Conservation (phyloP, 2,113 vertebrate genomes). For the Cyanoderma ruficeps region DNA sequence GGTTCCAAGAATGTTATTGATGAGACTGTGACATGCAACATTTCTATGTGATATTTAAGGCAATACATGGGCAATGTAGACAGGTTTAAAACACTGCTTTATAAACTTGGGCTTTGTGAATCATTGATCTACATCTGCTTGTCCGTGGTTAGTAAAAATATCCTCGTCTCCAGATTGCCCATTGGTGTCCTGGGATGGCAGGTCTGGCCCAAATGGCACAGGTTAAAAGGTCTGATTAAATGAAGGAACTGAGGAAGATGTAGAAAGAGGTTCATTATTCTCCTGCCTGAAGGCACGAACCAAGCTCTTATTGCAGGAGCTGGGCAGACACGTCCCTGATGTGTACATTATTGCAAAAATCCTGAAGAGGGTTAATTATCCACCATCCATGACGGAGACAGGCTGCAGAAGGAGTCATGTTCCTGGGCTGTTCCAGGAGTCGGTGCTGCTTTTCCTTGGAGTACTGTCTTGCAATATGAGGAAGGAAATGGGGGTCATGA, state of each 20-base stretch:
- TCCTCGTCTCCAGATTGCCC: background rate
- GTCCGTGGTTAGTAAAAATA: background rate
- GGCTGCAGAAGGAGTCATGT: background rate
- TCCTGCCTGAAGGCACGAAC: constrained; percentile 35
- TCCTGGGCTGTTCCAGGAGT: background rate
- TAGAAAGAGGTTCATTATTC: constrained; percentile 51
- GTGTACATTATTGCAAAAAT: constrained; percentile 46
- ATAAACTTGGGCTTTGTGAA: background rate
- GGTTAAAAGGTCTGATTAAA: constrained; percentile 70
- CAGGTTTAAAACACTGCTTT: background rate
- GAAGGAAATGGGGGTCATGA: background rate
- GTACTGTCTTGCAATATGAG: background rate
- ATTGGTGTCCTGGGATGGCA: background rate
- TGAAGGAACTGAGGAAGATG: background rate
- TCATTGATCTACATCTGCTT: background rate
- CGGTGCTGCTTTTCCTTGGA: background rate
- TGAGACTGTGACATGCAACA: background rate
- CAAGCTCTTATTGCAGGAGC: constrained; percentile 2
- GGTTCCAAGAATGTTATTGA: background rate
- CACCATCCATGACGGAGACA: background rate
- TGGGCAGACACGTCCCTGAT: background rate
- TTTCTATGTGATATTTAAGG: background rate
- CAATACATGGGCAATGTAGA: background rate
- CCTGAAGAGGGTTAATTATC: constrained; percentile 46
- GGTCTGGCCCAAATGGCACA: background rate